phyloP scores from a whole-genome alignment of 2,797 vertebrate species.

The Erpetoichthys calabaricus region DNA sequence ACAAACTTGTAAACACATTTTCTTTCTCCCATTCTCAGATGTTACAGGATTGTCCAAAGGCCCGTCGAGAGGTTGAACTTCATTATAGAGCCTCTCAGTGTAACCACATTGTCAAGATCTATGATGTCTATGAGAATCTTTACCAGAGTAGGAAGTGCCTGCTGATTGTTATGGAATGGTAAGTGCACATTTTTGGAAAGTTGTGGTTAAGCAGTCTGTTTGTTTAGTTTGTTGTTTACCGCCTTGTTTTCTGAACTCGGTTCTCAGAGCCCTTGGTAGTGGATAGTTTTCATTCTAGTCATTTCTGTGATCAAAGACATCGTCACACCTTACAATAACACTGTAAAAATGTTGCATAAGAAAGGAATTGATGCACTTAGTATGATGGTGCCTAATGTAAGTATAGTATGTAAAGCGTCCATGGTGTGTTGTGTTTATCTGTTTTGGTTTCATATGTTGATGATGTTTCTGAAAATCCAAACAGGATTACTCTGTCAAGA shows the following conservation, averaged over 20 bases:
- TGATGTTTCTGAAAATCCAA: too few relatives aligned
- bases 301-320: too few relatives aligned
- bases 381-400: too few relatives aligned
- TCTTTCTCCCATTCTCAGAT: constrained; percentile 48
- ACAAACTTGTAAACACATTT: background rate
- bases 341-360: too few relatives aligned
- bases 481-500: too few relatives aligned
- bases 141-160: constrained; percentile 82
- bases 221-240: background rate
- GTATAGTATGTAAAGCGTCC: too few relatives aligned
- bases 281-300: too few relatives aligned
- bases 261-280: background rate
- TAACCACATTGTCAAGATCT: constrained; percentile 79
- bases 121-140: constrained; percentile 93
- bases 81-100: constrained; percentile 90
- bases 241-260: background rate
- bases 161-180: constrained; percentile 98
- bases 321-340: too few relatives aligned
- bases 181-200: constrained; percentile 24
- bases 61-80: constrained; percentile 83
- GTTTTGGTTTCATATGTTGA: too few relatives aligned
- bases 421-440: too few relatives aligned
- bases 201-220: background rate
- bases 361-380: too few relatives aligned
- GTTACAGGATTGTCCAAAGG: constrained; percentile 88